Evolutionary conservation across 2,888 invertebrate genomes (phyloP).

Genomic region (Troilus luridus): DNA sequence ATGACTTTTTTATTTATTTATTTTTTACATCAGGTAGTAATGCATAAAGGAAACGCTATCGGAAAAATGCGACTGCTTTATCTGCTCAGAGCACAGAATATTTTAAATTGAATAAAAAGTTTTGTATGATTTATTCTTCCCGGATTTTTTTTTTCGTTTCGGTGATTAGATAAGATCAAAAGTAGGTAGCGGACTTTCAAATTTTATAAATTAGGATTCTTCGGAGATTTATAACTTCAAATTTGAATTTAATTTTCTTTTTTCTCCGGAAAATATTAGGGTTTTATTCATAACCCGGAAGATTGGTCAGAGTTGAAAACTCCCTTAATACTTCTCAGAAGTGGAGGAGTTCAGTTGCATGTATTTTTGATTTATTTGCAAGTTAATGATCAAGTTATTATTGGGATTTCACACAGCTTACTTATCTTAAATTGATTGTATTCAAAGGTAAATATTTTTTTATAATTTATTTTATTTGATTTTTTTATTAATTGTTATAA

Average conservation of each 20-base stretch:
- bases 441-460: too few relatives aligned
- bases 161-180: background rate
- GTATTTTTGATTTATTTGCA: background rate
- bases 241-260: constrained; percentile 27
- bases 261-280: background rate
- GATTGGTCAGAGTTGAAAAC: constrained; percentile 19
- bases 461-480: too few relatives aligned
- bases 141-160: background rate
- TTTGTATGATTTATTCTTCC: background rate
- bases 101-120: constrained; percentile 23
- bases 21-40: background rate
- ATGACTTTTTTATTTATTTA: background rate
- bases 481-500: too few relatives aligned
- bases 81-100: background rate
- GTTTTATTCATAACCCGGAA: constrained; percentile 11
- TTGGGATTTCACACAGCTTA: too few relatives aligned
- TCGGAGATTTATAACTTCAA: background rate
- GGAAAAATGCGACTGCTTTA: background rate
- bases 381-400: too few relatives aligned
- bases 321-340: background rate
- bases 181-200: background rate
- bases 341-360: background rate
- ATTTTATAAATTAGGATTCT: constrained; percentile 15
- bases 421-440: too few relatives aligned
- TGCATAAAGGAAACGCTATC: background rate